Percentiles rank a stretch among this genome's conserved stretches.
Evolutionary conservation across 1,140 invertebrate genomes (phyloP).

Genomic region (Bombus confusus): DNA sequence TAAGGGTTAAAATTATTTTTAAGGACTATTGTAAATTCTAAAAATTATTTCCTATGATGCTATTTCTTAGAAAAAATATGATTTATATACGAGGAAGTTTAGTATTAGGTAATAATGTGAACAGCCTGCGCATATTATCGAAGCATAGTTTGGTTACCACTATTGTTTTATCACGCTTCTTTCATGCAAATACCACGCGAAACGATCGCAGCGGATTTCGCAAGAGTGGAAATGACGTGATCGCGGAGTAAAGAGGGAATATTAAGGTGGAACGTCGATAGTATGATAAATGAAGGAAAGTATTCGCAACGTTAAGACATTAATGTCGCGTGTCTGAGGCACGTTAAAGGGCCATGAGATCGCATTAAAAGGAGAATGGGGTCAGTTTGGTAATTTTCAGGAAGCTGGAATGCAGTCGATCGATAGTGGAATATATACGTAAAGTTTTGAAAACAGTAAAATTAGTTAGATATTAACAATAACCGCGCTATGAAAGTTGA

Average conservation of each 20-base stretch:
- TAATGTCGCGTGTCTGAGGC: not conserved
- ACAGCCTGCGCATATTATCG: not conserved
- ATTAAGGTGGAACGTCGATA: constrained; percentile 18
- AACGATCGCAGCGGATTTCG: constrained; percentile 11
- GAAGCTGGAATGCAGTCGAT: not conserved
- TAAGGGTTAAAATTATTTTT: too few relatives aligned
- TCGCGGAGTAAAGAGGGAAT: not conserved
- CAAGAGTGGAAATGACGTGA: constrained; percentile 20
- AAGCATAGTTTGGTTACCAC: constrained; percentile 7
- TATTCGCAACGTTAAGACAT: constrained; percentile 13
- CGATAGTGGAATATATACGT: not conserved
- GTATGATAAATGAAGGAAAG: not conserved
- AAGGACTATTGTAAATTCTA: too few relatives aligned
- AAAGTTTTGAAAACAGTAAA: not conserved
- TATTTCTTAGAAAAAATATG: not conserved
- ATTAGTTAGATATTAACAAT: not conserved
- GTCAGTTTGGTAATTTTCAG: not conserved
- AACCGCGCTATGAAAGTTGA: not conserved
- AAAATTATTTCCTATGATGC: not conserved
- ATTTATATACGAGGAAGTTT: not conserved
- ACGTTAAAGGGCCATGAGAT: not conserved
- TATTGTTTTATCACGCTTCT: constrained; percentile 44
- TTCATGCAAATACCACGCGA: constrained; percentile 48
- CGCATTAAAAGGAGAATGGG: constrained; percentile 1
- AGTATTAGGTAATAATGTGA: not conserved